Base-by-base conservation (phyloP, 2,797 vertebrate genomes). In the Monodelphis domestica region DNA sequence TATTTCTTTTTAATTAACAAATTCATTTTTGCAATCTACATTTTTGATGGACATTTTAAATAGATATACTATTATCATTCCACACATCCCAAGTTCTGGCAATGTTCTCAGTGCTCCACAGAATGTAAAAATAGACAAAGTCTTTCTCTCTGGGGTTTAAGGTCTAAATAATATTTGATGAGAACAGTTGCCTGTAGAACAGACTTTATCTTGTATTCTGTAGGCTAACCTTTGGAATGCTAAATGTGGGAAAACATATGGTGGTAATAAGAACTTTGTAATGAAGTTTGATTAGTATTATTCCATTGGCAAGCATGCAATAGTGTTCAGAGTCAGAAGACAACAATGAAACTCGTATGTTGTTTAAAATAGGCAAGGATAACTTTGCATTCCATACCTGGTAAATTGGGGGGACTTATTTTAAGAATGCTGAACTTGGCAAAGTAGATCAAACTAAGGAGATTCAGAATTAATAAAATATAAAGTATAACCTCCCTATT, bases 1-100 rank as follows among this genome's bases (percentile, higher is more conserved):
- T 94, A 50, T 63, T 95, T 53, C 54, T 17, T 84, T 94, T 96
- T 90, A 88, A 96, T 91, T 89, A 94, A 70, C 33, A 57, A 57
- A 11, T 26, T 53, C 87, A 89, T 88, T 78, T n/a, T 91, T 92
- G 24, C 45, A 89, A 55, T 56, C 87, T 26, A 70, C 33, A 84
- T 84, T 84, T 57, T 26, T 84, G 70, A 84, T 84, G 38, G 38
- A 84, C 38, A 24, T 84, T 84, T 45, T 84, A 26, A 84, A 84
- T 84, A 84, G 70, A 50, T 21, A 84, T 50, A 2, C 28, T 94
- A 94, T 53, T 94, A 78, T 63, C 92, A 89, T 57, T 96, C 90
- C 56, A 91, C 4, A n/a, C 93, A 12, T 29, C 45, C 90, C 88
- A 9, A 56, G n/a, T 89, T 56, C 95, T 92, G 92, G 87, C 94